phyloP scores from a whole-genome alignment of 2,888 invertebrate species.

The Yponomeuta sedellus region DNA sequence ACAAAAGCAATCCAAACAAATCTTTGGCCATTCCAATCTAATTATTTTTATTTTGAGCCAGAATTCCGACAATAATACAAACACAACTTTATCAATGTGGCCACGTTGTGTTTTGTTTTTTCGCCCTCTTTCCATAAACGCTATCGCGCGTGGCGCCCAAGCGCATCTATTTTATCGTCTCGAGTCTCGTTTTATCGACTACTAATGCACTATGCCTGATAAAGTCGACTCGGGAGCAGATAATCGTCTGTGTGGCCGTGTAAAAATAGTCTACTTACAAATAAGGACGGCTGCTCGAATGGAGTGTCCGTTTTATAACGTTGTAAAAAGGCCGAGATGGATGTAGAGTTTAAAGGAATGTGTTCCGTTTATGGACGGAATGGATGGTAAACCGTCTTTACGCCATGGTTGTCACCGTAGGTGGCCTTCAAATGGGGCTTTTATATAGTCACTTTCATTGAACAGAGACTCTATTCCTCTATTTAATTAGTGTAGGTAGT shows the following conservation, averaged over 20 bases:
- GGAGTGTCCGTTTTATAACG: constrained; percentile 12
- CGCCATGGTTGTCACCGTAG: too few species aligned
- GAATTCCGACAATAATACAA: constrained; percentile 15
- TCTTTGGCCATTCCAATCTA: neutral
- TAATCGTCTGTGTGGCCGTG: constrained; percentile 72
- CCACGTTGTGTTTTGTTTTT: constrained; percentile 50
- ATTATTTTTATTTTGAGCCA: neutral
- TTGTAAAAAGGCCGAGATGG: constrained; percentile 6
- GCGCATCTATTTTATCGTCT: constrained; percentile 67
- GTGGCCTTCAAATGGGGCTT: too few species aligned
- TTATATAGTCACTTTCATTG: too few species aligned
- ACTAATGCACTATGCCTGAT: constrained; percentile 73
- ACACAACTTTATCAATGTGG: constrained; percentile 41
- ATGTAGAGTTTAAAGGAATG: constrained; percentile 4
- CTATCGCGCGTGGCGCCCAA: constrained; percentile 72
- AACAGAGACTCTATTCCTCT: too few species aligned
- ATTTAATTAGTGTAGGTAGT: too few species aligned
- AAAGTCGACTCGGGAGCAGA: constrained; percentile 67
- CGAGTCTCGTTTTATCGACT: constrained; percentile 55
- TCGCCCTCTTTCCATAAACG: constrained; percentile 61
- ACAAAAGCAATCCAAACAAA: neutral
- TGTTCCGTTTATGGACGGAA: neutral
- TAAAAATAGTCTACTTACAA: constrained; percentile 66
- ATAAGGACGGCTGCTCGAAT: constrained; percentile 14
- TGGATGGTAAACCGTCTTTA: neutral